phyloP scores from a whole-genome alignment of 2,888 invertebrate species.

The Apantesis nais region DNA sequence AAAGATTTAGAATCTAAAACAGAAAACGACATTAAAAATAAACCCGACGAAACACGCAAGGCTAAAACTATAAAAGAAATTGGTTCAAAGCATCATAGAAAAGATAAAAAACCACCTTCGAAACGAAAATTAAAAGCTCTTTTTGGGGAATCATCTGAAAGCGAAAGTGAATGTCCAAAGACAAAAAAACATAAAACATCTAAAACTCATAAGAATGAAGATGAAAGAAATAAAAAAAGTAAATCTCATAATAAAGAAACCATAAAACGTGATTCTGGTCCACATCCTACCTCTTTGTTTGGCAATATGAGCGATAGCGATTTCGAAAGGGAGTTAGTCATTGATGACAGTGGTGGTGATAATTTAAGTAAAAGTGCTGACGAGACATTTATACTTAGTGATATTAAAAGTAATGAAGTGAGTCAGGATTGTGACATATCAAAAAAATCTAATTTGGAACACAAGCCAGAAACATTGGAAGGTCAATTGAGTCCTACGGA shows the following conservation, averaged over 20 bases:
- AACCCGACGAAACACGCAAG: constrained; percentile 25
- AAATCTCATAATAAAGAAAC: constrained; percentile 30
- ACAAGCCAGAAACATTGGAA: constrained; percentile 18
- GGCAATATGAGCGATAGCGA: constrained; percentile 56
- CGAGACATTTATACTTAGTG: constrained; percentile 41
- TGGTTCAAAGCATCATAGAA: constrained; percentile 51
- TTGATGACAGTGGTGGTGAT: constrained; percentile 58
- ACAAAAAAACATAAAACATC: constrained; percentile 59
- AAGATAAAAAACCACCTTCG: constrained; percentile 56
- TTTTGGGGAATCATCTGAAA: constrained; percentile 83
- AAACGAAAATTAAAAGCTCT: constrained; percentile 81
- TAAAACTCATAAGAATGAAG: constrained; percentile 43
- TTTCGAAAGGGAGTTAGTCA: constrained; percentile 68
- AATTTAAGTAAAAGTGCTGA: constrained; percentile 45
- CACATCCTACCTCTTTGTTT: constrained; percentile 34
- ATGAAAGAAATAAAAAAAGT: constrained; percentile 40
- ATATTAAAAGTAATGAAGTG: constrained; percentile 23
- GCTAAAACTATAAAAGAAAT: constrained; percentile 33
- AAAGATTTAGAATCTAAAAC: constrained; percentile 45
- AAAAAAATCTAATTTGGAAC: constrained; percentile 18
- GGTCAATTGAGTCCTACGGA: constrained; percentile 34
- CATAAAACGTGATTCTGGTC: constrained; percentile 24
- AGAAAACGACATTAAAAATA: constrained; percentile 15
- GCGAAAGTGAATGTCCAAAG: constrained; percentile 61
- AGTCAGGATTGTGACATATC: constrained; percentile 16